Evolutionary conservation across 2,797 vertebrate genomes (phyloP), one percentile per base, ranked within the genome.

Genomic region (Lutjanus campechanus): DNA sequence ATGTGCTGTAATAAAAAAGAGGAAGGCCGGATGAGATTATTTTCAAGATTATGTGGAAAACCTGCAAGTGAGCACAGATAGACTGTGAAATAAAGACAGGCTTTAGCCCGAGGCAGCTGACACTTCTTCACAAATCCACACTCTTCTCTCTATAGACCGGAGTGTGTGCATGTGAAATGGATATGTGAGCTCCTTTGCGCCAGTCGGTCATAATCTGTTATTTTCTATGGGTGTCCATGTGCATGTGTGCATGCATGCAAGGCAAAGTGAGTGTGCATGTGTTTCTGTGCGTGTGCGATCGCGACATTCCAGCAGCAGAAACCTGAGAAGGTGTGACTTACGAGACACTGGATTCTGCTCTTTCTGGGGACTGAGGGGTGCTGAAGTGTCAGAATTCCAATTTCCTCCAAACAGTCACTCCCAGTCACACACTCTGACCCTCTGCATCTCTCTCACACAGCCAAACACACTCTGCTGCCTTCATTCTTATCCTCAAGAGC

Each of bases 301-400:
- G 59, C 71, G 61, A 84, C 90, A 92, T 92, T 92, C 92, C 87
- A 85, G 83, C 83, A 71, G 82, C 73, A 69, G 93, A 92, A 94
- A 94, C 93, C 81, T 82, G 91, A 95, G 94, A 92, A 91, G 90
- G 89, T 93, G 91, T 86, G 89, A 93, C 89, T 90, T 88, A 91
- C 72, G 60, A 91, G 89, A 92, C 89, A 84, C 85, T 92, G 80
- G 84, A 90, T 91, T 92, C 74, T 67, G 75, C 84, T 89, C 85
- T 85, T 92, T 92, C 91, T 91, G 81, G 86, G 82, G 91, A 77
- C 86, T 63, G 77, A 82, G 77, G 88, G 90, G 88, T 87, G 92
- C 90, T 79, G 86, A 90, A 92, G 93, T 93, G 94, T 92, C 87
- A 92, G 84, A 93, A 92, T 91, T 87, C 75, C 84, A 91, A 82